phyloP scores from a whole-genome alignment of 2,888 invertebrate genomes.

The Perizoma flavofasciatum region DNA sequence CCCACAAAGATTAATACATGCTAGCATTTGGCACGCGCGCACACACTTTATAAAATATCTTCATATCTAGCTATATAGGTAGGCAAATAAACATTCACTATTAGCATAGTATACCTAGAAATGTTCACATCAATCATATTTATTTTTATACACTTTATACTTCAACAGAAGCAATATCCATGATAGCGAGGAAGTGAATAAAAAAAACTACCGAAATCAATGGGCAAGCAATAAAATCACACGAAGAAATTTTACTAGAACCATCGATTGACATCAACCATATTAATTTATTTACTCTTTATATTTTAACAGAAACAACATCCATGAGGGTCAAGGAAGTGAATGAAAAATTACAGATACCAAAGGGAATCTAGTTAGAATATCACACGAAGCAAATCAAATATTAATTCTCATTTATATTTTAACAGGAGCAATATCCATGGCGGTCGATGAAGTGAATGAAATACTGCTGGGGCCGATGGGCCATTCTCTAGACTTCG shows the following conservation, averaged over 20 bases:
- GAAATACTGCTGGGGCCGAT: slow-evolving; percentile 82
- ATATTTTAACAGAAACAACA: slow-evolving; percentile 87
- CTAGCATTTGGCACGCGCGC: slow-evolving; percentile 49
- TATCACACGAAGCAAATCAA: neutral
- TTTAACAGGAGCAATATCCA: slow-evolving; percentile 90
- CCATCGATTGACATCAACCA: slow-evolving; percentile 3
- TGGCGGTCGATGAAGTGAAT: slow-evolving; percentile 93
- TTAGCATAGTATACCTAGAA: slow-evolving; percentile 15
- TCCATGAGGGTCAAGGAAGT: slow-evolving; percentile 94
- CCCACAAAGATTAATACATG: slow-evolving; percentile 50
- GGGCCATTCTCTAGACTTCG: slow-evolving; percentile 90
- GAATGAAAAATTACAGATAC: slow-evolving; percentile 84
- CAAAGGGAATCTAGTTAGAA: slow-evolving; percentile 72
- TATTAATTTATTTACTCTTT: neutral
- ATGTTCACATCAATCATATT: slow-evolving; percentile 5
- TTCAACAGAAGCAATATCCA: slow-evolving; percentile 90
- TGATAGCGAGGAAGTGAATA: slow-evolving; percentile 83
- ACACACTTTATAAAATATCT: slow-evolving; percentile 40
- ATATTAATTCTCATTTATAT: slow-evolving; percentile 17
- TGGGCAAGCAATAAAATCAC: slow-evolving; percentile 66
- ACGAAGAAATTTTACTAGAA: slow-evolving; percentile 49
- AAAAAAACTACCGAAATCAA: slow-evolving; percentile 80
- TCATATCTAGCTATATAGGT: slow-evolving; percentile 7
- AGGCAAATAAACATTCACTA: slow-evolving; percentile 12
- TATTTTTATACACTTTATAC: slow-evolving; percentile 20